Conservation (phyloP, 2,797 vertebrate species). For the Synaphobranchus kaupii region DNA sequence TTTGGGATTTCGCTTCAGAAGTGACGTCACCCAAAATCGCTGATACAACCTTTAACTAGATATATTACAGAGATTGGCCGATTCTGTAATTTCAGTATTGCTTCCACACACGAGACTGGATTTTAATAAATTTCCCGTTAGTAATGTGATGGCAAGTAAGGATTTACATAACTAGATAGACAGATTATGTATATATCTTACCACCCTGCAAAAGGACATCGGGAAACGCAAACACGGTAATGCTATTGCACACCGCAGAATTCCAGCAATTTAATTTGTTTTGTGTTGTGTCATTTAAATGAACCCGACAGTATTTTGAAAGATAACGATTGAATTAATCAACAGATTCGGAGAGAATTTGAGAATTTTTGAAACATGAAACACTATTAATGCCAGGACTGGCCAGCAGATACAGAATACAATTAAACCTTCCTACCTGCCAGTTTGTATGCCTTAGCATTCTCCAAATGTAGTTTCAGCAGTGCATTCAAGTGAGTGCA, state of each 20-base stretch:
- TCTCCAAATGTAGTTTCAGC: background rate
- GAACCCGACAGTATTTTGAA: conserved; percentile 5
- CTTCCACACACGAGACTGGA: background rate
- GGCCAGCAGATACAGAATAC: background rate
- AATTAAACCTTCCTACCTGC: background rate
- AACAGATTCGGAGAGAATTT: background rate
- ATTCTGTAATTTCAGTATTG: background rate
- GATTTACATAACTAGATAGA: background rate
- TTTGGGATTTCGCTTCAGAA: no score
- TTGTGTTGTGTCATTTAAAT: conserved; percentile 15
- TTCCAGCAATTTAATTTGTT: conserved; percentile 5
- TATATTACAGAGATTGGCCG: background rate
- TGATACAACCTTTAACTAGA: no score
- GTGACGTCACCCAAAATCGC: no score
- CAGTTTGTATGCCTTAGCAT: background rate
- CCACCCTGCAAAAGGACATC: background rate
- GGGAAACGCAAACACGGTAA: background rate
- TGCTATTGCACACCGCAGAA: background rate
- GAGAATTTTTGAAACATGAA: no score
- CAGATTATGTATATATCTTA: background rate
- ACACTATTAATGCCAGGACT: background rate
- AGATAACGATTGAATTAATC: conserved; percentile 14
- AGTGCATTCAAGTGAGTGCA: background rate
- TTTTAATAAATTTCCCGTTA: background rate
- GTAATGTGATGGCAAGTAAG: background rate